Evolutionary conservation across 2,888 invertebrate genomes (phyloP), one percentile per base, ranked within the genome.

Genomic region (Athalia cordata): DNA sequence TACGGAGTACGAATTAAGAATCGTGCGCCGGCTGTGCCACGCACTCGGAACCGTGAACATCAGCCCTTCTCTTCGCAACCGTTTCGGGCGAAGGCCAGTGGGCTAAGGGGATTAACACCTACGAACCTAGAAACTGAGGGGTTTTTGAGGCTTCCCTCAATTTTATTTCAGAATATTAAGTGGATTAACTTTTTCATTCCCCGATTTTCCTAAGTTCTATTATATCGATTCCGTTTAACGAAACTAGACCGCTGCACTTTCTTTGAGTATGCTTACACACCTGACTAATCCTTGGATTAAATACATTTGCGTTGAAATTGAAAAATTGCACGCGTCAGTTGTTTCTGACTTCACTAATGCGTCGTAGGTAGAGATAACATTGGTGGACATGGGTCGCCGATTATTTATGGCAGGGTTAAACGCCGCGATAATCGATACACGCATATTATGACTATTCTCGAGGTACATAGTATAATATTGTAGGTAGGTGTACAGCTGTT

Each of bases 361-460:
- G 13, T 59, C 5, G 13, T 59, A 13, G 11, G 13, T 59, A 59
- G 11, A 49, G 52, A 70, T 70, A 70, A n/a, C 70, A 11, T 11
- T 29, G 59, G 49, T 74, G 61, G 74, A 74, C 75, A 75, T 64
- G 75, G 29, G 5, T 62, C 11, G 62, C 61, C 52, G 52, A 62
- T 75, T 49, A 75, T 75, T 61, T 75, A 75, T 64, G 75, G 61
- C 75, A 75, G 75, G 61, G 75, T 75, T 75, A 64, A 61, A 57
- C 72, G 59, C 47, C 5, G 50, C 45, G 62, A 50, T 75, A 75
- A 75, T 75, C 75, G 62, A 75, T 75, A 75, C 15, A 47, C n/a
- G 13, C 45, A 59, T 9, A 15, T 57, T 29, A 29, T 2, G 29
- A 29, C 29, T 29, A 29, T 29, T 29, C 29, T 29, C 29, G 0